Evolutionary conservation across 2,888 invertebrate genomes (phyloP), one percentile per base, ranked within the genome.

Genomic region (Papilio protenor): DNA sequence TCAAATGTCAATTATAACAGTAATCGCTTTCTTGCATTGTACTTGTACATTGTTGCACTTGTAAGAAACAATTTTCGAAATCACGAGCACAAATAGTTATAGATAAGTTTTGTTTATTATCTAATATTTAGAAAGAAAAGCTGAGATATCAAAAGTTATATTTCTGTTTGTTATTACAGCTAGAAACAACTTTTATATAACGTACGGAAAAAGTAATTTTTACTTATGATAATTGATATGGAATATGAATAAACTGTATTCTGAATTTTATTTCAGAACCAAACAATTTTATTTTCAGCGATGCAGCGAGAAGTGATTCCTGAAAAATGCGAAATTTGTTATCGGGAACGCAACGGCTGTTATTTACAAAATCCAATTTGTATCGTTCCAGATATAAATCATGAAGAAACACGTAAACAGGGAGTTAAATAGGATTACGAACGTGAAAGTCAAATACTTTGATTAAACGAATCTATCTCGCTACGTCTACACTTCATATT

Each of bases 281-380:
- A 74, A 61, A 64, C 61, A 47, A 75, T 18, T 75, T 75, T 59
- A 75, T 75, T 75, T 75, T 66, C 52, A 66, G 74, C 74, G 74
- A 52, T 75, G 74, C 64, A 74, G 3, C 18, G n/a, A 14, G 45
- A 47, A 52, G 18, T 52, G 47, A 47, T 47, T 33, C 61, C n/a
- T 45, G 40, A 52, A 73, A 75, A 66, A 75, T 66, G 16, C 23
- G 40, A 69, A 75, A 75, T 57, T 75, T 70, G 55, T 57, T 73
- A 66, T 64, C 49, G 27, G 52, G 49, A 64, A 49, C 23, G 49
- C 55, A 23, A 69, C 73, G n/a, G 45, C 21, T 57, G 23, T 66
- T 77, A 23, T 55, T 73, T 64, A 55, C 27, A 27, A 6, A 73
- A 59, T 47, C 73, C 11, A 77, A 72, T 77, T 72, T 77, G 76